Conservation (phyloP, 2,888 invertebrate genomes). For the Athripsodes cinereus region DNA sequence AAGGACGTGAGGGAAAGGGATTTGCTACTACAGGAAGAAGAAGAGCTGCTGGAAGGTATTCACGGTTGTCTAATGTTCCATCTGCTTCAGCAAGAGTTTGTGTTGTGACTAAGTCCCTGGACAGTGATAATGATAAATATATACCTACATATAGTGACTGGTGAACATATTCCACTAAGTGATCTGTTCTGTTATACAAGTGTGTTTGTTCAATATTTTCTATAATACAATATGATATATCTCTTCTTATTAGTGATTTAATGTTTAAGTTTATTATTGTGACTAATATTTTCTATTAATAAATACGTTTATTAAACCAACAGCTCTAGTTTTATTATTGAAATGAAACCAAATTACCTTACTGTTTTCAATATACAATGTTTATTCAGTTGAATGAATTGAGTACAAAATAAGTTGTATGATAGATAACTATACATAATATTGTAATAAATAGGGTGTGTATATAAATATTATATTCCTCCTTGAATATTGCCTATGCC, state of each 20-base stretch:
- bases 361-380: neutral
- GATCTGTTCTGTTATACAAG: neutral
- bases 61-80: slow-evolving; percentile 60
- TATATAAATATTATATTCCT: neutral
- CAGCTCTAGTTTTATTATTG: slow-evolving; percentile 5
- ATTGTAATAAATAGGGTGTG: too few species aligned
- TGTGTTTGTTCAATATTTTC: neutral
- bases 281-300: slow-evolving; percentile 11
- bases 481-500: neutral
- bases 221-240: slow-evolving; percentile 5
- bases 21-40: slow-evolving; percentile 34
- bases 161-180: slow-evolving; percentile 4
- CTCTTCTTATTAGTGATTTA: neutral
- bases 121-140: neutral
- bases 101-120: slow-evolving; percentile 4
- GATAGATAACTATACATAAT: too few species aligned
- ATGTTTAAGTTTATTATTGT: slow-evolving; percentile 12
- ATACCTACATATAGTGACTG: neutral
- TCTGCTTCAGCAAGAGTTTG: slow-evolving; percentile 38
- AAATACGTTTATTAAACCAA: slow-evolving; percentile 7
- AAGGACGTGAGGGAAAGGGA: slow-evolving; percentile 29
- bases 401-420: too few species aligned
- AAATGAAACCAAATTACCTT: slow-evolving; percentile 7
- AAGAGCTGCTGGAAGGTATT: slow-evolving; percentile 56
- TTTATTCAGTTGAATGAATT: too few species aligned